phyloP scores from a whole-genome alignment of 1,140 invertebrate species.

The Aphelenchoides avenae region DNA sequence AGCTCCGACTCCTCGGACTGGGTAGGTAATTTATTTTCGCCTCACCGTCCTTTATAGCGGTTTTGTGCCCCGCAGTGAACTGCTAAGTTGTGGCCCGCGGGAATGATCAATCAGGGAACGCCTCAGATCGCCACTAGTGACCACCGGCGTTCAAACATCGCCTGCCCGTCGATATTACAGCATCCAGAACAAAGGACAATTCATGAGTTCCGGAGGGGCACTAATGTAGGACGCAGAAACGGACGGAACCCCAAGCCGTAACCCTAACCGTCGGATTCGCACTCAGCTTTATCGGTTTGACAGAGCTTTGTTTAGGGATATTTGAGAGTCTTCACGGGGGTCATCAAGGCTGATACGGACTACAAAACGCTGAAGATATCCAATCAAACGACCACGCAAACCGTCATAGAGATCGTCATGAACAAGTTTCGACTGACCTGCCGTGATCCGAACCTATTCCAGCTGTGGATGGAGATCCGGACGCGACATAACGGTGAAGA shows the following conservation, averaged over 20 bases:
- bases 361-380: conserved; percentile 43
- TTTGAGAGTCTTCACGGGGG: conserved; percentile 36
- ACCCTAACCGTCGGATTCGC: neutral
- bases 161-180: too few species aligned
- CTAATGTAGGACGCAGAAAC: neutral
- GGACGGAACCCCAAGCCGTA: neutral
- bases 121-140: neutral
- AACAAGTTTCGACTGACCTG: conserved; percentile 35
- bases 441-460: conserved; percentile 42
- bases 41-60: too few species aligned
- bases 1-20: conserved; percentile 9
- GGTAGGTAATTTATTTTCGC: conserved; percentile 9
- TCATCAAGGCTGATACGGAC: conserved; percentile 45
- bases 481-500: conserved; percentile 34
- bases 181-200: too few species aligned
- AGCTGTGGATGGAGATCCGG: conserved; percentile 41
- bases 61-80: too few species aligned
- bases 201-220: neutral
- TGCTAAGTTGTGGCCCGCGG: too few species aligned
- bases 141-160: neutral
- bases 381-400: conserved; percentile 21
- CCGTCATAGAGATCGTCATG: conserved; percentile 32
- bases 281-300: too few species aligned
- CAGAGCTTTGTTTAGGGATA: conserved; percentile 30
- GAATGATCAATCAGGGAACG: too few species aligned